Evolutionary conservation across 2,113 vertebrate genomes (phyloP).

Genomic region (Scophthalmus maximus): DNA sequence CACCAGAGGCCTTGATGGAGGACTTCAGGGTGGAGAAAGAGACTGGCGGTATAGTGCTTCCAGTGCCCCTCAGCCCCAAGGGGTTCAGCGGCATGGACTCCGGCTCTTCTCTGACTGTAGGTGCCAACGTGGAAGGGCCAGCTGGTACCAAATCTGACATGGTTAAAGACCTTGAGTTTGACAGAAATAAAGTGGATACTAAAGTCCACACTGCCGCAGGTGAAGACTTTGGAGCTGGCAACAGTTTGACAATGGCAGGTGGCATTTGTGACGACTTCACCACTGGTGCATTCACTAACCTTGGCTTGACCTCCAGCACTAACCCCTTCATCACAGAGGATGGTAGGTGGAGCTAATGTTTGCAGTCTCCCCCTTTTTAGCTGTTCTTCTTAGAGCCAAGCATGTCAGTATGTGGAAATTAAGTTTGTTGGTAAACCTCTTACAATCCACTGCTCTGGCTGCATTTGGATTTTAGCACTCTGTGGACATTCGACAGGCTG

Average conservation of each 20-base stretch:
- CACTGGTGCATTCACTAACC: constrained; percentile 16
- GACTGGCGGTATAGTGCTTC: constrained; percentile 65
- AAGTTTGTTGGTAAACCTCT: not conserved
- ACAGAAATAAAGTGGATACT: not conserved
- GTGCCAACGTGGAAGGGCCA: not conserved
- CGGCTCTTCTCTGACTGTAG: not conserved
- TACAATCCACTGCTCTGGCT: not conserved
- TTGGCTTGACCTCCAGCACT: constrained; percentile 46
- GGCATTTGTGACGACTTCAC: constrained; percentile 26
- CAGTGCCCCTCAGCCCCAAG: constrained; percentile 71
- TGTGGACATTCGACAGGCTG: too few relatives aligned
- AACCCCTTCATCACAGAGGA: constrained; percentile 64
- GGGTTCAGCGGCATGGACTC: constrained; percentile 18
- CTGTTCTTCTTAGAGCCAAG: not conserved
- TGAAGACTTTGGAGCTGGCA: constrained; percentile 32
- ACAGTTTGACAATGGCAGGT: not conserved
- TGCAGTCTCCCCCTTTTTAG: not conserved
- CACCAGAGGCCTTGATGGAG: constrained; percentile 82
- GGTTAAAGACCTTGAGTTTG: constrained; percentile 7
- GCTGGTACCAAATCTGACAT: not conserved
- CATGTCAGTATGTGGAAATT: not conserved
- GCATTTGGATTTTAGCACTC: not conserved
- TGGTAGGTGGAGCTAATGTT: constrained; percentile 77
- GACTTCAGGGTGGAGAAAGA: constrained; percentile 68
- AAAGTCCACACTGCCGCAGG: constrained; percentile 1